Evolutionary conservation across 2,888 invertebrate genomes (phyloP), one percentile per base, ranked within the genome.

Genomic region (Furcula furcula): DNA sequence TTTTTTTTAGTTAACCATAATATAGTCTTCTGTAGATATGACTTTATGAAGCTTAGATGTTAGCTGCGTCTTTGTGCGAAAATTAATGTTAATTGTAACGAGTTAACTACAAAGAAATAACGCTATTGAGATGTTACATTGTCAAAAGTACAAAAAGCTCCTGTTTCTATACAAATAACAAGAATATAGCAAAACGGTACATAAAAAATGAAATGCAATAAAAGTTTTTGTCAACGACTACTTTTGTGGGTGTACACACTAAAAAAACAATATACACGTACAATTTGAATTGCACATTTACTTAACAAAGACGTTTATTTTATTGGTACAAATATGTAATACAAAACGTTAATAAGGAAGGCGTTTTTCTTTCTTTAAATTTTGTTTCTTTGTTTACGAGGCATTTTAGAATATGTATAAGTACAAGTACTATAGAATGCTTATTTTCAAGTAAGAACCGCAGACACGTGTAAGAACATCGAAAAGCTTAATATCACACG

Each of bases 151-250:
- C 26, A 26, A 26, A 26, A 26, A 26, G 26, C 26, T 26, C 26
- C 14, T 26, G 26, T 26, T 26, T 14, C n/a, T 18, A 10, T 6
- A 7, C 23, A 6, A 29, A 35, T 28, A 22, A 31, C 3, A 26
- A 12, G 11, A 12, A 15, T 1, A 29, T n/a, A 19, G 9, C n/a
- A 20, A 31, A 7, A 26, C 13, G 5, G 7, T 7, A 7, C 6
- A n/a, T 1, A 14, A 26, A 26, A 26, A 26, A 23, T 23, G 11
- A n/a, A 26, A 26, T 26, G 26, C 26, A 26, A 26, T 26, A 26
- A 26, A 26, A 26, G 14, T 26, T 14, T 26, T 26, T 26, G 14
- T n/a, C 3, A 9, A 26, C 12, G n/a, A 20, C 3, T 14, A 14
- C 26, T 14, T 26, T 26, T 26, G 14, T 26, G 3, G 14, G 9